A percentile compares a stretch with the other conserved stretches of the same genome.
Evolutionary conservation across 2,797 vertebrate genomes (phyloP).

Genomic region (Crossoptilon crossoptilon): DNA sequence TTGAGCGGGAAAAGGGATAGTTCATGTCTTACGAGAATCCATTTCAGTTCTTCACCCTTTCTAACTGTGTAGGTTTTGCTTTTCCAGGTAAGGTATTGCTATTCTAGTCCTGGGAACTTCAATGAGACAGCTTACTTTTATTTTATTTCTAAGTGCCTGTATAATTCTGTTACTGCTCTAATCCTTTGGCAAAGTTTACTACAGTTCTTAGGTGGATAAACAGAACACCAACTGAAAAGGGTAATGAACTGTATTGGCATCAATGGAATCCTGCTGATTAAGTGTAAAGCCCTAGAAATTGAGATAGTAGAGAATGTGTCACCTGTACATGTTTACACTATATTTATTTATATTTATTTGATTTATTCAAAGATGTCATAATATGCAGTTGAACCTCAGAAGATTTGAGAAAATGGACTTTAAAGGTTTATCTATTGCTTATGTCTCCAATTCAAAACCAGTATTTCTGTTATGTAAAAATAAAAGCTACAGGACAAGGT

Average conservation of each 20-base stretch:
- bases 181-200: background rate
- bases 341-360: background rate
- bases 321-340: background rate
- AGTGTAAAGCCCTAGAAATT: conserved; percentile 10
- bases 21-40: background rate
- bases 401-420: background rate
- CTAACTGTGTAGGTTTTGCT: background rate
- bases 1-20: background rate
- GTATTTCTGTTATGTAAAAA: conserved; percentile 8
- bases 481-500: background rate
- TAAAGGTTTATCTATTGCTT: conserved; percentile 25
- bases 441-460: conserved; percentile 24
- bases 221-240: background rate
- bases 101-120: background rate
- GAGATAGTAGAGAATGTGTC: background rate
- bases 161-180: background rate
- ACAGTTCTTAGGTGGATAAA: conserved; percentile 11
- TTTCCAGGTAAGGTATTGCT: background rate
- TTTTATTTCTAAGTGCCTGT: background rate
- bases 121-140: background rate
- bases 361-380: background rate
- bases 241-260: background rate
- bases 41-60: background rate
- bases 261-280: background rate
- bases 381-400: background rate